Conservation (phyloP, 2,113 vertebrate genomes). For the Eubucco bourcierii region DNA sequence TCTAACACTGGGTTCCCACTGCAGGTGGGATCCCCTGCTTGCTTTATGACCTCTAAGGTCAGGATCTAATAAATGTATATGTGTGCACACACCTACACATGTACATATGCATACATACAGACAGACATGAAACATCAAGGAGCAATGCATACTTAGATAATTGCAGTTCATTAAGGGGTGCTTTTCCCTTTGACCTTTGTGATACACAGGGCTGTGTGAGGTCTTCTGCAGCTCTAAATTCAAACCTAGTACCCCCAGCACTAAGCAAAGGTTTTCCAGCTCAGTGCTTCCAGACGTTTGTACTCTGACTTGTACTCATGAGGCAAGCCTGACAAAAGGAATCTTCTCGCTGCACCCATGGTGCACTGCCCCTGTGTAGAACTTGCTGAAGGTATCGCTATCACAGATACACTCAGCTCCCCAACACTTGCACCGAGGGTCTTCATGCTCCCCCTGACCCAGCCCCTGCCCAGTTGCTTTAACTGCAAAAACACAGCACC, state of each 20-base stretch:
- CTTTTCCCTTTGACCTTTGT: neutral
- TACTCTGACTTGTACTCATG: rapidly evolving
- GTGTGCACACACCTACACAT: rapidly evolving
- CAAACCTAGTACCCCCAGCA: neutral
- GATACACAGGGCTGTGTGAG: neutral
- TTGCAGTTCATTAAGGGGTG: neutral
- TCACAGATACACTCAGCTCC: rapidly evolving
- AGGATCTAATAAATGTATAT: rapidly evolving
- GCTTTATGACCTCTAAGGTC: neutral
- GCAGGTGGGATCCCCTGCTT: neutral
- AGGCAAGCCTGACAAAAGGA: neutral
- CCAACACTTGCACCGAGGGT: rapidly evolving
- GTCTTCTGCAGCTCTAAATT: neutral
- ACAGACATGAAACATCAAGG: neutral
- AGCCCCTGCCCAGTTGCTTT: neutral
- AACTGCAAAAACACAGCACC: neutral
- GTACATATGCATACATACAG: rapidly evolving
- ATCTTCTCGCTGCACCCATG: neutral
- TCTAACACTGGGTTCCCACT: neutral
- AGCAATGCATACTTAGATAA: neutral
- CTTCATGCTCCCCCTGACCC: rapidly evolving
- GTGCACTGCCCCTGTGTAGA: rapidly evolving
- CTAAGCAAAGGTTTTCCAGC: neutral
- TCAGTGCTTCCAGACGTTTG: neutral
- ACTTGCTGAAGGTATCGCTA: neutral